Evolutionary conservation across 2,888 invertebrate genomes (phyloP), one percentile per base, ranked within the genome.

Genomic region (Metopia argyrocephala): DNA sequence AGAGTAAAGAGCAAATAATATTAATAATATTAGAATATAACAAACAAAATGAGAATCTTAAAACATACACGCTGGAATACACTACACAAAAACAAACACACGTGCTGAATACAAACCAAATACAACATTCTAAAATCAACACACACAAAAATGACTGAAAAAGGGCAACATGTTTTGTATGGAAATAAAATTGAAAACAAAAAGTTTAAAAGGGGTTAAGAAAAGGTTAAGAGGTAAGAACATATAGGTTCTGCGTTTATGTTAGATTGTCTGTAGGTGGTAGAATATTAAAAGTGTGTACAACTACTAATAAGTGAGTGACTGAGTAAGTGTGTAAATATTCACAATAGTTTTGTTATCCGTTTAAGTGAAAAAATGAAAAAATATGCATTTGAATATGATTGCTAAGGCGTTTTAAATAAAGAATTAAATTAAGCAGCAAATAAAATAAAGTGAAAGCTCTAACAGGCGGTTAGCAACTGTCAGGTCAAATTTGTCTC

Each of bases 1-100:
- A 68, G 56, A 68, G 56, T 68, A 27, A 45, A 57, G 45, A 68
- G 56, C n/a, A 68, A 68, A 56, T 15, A 18, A n/a, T n/a, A n/a
- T n/a, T n/a, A n/a, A n/a, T 3, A 48, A 48, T 54, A 56, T 38
- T 54, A 54, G 54, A 66, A 25, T 66, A 48, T 28, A 57, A 15
- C 15, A 18, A 28, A 64, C 64, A 64, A 64, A n/a, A n/a, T 50
- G 48, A 50, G 64, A 64, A 64, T 18, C 15, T 9, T 50, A n/a
- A 66, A n/a, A 45, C 15, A 31, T 12, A 15, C 48, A 20, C 46
- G 48, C 50, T 50, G 28, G 50, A 25, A 48, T 12, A 64, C 6
- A 27, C 31, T 31, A 12, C 12, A 12, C 12, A 65, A 65, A 65
- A 27, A 50, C 20, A 65, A 15, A 54, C 54, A 15, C 54, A 31